These are phyloP conservation scores for Ceyx melanurus DNA, from an alignment of 2,113 vertebrate genomes.

Conservation along the genomic window DNA sequence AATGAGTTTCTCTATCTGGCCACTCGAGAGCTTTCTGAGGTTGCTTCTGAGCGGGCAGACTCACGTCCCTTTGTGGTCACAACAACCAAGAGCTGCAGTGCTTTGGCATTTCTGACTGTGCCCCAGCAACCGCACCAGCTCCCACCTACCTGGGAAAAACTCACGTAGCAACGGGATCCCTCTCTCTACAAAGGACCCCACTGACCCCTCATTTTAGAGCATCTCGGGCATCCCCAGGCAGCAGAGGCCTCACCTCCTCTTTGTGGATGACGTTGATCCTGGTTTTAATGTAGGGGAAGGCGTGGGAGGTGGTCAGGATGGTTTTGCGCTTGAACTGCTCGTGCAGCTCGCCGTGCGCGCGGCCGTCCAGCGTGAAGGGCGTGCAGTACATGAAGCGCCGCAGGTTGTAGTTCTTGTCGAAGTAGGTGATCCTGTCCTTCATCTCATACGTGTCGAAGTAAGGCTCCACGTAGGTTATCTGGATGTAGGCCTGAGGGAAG, in stretches of 20 bases:
- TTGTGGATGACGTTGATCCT: conserved; percentile 98
- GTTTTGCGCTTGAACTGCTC: conserved; percentile 98
- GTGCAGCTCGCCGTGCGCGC: conserved; percentile 94
- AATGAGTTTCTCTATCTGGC: background rate
- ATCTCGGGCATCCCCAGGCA: rapidly evolving
- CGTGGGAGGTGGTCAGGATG: conserved; percentile 94
- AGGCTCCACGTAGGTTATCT: conserved; percentile 97
- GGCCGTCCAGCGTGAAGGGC: conserved; percentile 94
- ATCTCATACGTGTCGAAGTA: conserved; percentile 98
- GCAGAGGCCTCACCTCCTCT: conserved; percentile 84
- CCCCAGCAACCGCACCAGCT: background rate
- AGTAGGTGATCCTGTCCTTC: conserved; percentile 99
- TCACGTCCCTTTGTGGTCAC: rapidly evolving
- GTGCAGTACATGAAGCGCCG: conserved; percentile 98
- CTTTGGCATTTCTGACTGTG: background rate
- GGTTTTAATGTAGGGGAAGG: conserved; percentile 98
- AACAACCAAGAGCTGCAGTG: background rate
- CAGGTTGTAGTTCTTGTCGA: conserved; percentile 98
- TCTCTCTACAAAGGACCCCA: background rate
- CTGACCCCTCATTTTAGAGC: background rate
- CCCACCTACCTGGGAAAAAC: background rate
- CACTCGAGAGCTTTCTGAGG: background rate
- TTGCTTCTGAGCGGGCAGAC: background rate
- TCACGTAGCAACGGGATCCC: background rate
- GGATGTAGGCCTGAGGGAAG: conserved; percentile 87